Conservation (phyloP, 2,113 vertebrate genomes). For the Ammodytes marinus region DNA sequence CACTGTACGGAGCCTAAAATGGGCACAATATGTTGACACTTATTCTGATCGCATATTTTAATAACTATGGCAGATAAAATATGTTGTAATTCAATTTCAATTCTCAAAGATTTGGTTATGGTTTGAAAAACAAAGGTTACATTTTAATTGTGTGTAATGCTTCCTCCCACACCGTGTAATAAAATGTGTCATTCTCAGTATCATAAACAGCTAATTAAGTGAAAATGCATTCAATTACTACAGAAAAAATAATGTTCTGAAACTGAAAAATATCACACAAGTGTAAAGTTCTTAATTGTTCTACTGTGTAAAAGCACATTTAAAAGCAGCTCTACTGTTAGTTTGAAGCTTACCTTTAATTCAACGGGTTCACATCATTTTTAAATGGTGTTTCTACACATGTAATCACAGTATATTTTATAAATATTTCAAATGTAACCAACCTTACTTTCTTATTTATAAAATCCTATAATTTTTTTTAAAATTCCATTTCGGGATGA, state of each 20-base stretch:
- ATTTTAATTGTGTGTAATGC: not conserved
- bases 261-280: not conserved
- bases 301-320: not conserved
- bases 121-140: not conserved
- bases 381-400: not conserved
- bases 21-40: not conserved
- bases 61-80: not conserved
- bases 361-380: not conserved
- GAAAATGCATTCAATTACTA: not conserved
- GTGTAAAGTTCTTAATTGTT: not conserved
- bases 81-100: not conserved
- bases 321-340: not conserved
- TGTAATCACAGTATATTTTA: not conserved
- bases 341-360: not conserved
- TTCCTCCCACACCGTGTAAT: not conserved
- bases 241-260: not conserved
- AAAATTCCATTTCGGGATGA: not conserved
- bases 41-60: slow-evolving; percentile 2
- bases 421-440: not conserved
- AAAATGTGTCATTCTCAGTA: not conserved
- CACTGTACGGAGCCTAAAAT: slow-evolving; percentile 19
- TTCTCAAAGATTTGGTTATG: not conserved
- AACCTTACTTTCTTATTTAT: no score
- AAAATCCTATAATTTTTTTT: no score
- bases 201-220: not conserved